phyloP scores from a whole-genome alignment of 2,888 invertebrate genomes.

The Acheta domesticus region DNA sequence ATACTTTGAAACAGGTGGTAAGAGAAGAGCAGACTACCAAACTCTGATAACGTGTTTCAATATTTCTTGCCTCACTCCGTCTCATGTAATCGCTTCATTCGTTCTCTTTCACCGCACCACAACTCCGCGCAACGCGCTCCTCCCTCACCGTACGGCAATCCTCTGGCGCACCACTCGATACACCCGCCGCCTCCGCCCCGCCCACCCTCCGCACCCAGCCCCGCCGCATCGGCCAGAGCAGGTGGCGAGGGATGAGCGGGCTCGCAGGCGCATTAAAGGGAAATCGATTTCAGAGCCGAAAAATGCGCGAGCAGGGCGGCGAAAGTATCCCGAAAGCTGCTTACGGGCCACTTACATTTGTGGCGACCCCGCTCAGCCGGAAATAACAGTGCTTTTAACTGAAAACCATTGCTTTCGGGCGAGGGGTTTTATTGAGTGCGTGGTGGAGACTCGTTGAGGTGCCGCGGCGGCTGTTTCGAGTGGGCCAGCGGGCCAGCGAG shows the following conservation, averaged over 20 bases:
- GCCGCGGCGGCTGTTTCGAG: no score
- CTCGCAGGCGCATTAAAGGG: neutral
- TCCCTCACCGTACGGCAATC: no score
- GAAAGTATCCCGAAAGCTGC: conserved; percentile 1
- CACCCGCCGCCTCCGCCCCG: no score
- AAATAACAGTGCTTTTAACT: conserved; percentile 9
- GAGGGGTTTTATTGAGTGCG: conserved; percentile 3
- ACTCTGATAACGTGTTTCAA: no score
- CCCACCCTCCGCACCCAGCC: neutral
- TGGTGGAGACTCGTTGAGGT: neutral
- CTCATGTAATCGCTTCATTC: no score
- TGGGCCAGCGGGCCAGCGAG: no score
- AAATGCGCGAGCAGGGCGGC: neutral
- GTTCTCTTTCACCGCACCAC: no score
- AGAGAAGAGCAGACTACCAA: no score
- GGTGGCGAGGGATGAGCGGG: neutral
- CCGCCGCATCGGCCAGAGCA: neutral
- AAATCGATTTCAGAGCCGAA: neutral
- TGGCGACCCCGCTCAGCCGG: conserved; percentile 1
- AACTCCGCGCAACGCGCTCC: no score
- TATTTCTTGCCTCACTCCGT: no score
- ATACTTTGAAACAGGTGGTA: no score
- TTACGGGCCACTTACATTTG: conserved; percentile 9
- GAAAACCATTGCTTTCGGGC: conserved; percentile 3
- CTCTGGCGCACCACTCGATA: no score